Base-by-base conservation (phyloP, 2,113 vertebrate genomes). In the Carlito syrichta region DNA sequence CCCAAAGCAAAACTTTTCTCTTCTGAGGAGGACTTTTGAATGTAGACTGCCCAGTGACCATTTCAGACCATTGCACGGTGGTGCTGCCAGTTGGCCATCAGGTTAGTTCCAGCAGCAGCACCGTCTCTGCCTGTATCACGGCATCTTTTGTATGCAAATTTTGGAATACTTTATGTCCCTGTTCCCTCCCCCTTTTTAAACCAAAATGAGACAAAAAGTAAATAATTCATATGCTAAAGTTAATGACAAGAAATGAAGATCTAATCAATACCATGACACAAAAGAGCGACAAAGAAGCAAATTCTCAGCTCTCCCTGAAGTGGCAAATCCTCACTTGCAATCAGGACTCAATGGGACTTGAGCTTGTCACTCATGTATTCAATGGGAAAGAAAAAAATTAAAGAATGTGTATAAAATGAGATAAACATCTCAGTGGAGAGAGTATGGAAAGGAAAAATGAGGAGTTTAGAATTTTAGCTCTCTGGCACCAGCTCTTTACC, bases 201-300 rank as follows among this genome's bases (percentile, higher is more conserved):
- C 5, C 20, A 82, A 95, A 93, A 66, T 78, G 43, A 91, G 30
- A 69, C 16, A 92, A 66, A 89, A 79, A 66, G 40, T 23, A 82
- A 79, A 48, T 76, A 35, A 86, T 62, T 95, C 56, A 43, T 56
- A 62, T 62, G 86, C 38, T 87, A 86, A 93, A 97, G 60, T 45
- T 76, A 95, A 66, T 91, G 27, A 38, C 35, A 81, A 91, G 62
- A 89, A 95, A 93, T 88, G 17, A 58, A 92, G 16, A 93, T 78
- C 35, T 85, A 50, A 91, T 96, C 32, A 97, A 88, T 96, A 94
- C 78, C n/a, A 63, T 88, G 77, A 87, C 50, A 71, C 16, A 91
- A 94, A 87, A 60, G 8, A 73, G n/a, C 81, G 25, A 71, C 60
- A 84, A 62, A 93, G n/a, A 86, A 86, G 77, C n/a, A 91, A 84